Conservation (phyloP, 2,797 vertebrate genomes). For the Xiphophorus birchmanni region DNA sequence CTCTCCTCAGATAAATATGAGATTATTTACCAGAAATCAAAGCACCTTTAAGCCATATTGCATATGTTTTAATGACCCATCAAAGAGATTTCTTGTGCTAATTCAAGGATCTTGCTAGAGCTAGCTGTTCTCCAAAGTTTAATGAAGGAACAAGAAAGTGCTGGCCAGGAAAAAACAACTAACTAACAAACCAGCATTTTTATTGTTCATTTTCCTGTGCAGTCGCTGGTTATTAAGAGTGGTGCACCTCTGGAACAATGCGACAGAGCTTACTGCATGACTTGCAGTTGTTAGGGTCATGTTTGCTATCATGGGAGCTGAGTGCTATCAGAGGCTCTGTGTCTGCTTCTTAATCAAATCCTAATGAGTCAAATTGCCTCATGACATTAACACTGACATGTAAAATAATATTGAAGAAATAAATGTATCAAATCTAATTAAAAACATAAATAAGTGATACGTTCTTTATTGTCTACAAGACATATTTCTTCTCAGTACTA, state of each 20-base stretch:
- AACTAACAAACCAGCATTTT: background rate
- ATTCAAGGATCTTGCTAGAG: background rate
- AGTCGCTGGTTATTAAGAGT: background rate
- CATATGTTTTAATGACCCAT: background rate
- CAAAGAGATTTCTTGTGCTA: background rate
- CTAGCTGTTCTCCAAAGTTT: background rate
- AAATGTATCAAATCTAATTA: too few relatives aligned
- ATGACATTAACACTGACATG: too few relatives aligned
- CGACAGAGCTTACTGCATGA: constrained; percentile 1
- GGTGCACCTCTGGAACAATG: background rate
- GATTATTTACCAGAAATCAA: background rate
- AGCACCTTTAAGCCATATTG: background rate
- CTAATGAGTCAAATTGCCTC: too few relatives aligned
- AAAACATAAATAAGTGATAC: too few relatives aligned
- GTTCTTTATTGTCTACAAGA: too few relatives aligned
- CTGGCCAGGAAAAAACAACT: background rate
- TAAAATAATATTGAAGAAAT: too few relatives aligned
- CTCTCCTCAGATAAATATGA: background rate
- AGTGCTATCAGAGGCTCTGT: background rate
- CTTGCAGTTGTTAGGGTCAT: background rate
- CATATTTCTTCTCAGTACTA: too few relatives aligned
- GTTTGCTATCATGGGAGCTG: background rate
- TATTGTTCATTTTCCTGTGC: background rate
- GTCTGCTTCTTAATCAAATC: background rate
- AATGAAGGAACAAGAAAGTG: background rate